Evolutionary conservation across 2,797 vertebrate genomes (phyloP).

Genomic region (Acridotheres tristis): DNA sequence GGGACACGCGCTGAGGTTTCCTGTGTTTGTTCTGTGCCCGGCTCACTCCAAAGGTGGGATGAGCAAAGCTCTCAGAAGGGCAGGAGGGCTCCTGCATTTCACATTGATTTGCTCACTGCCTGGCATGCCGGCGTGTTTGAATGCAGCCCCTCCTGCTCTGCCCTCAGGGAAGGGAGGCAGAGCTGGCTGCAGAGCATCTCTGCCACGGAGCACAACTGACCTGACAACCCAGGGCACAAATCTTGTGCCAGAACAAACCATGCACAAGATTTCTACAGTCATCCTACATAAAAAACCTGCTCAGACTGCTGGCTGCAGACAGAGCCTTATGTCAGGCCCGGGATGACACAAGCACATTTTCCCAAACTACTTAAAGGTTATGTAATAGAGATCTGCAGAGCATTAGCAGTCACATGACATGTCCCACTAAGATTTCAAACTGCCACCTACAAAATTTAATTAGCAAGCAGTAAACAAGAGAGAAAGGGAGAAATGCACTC

Average conservation of each 20-base stretch:
- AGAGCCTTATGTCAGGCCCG: slow-evolving; percentile 51
- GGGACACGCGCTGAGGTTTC: not conserved
- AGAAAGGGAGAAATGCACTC: not conserved
- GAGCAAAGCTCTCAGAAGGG: not conserved
- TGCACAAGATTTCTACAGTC: slow-evolving; percentile 41
- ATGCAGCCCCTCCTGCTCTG: not conserved
- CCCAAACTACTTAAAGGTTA: slow-evolving; percentile 71
- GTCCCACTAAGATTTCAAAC: slow-evolving; percentile 51
- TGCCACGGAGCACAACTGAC: not conserved
- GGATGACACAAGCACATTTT: slow-evolving; percentile 63
- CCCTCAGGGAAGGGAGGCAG: not conserved
- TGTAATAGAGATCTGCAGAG: slow-evolving; percentile 74
- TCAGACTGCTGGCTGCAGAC: slow-evolving; percentile 37
- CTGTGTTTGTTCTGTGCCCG: not conserved
- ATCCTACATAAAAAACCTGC: not conserved
- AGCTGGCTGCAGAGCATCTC: not conserved
- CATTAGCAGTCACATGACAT: slow-evolving; percentile 69
- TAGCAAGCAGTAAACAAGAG: slow-evolving; percentile 50
- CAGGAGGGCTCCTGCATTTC: not conserved
- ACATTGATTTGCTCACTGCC: not conserved
- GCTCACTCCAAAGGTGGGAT: not conserved
- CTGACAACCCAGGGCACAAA: not conserved
- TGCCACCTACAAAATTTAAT: slow-evolving; percentile 62
- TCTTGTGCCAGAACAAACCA: slow-evolving; percentile 29
- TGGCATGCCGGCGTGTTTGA: not conserved